A percentile compares a stretch with the other conserved stretches of the same genome.
phyloP scores from a whole-genome alignment of 2,113 vertebrate species.

The Coryphaenoides rupestris region DNA sequence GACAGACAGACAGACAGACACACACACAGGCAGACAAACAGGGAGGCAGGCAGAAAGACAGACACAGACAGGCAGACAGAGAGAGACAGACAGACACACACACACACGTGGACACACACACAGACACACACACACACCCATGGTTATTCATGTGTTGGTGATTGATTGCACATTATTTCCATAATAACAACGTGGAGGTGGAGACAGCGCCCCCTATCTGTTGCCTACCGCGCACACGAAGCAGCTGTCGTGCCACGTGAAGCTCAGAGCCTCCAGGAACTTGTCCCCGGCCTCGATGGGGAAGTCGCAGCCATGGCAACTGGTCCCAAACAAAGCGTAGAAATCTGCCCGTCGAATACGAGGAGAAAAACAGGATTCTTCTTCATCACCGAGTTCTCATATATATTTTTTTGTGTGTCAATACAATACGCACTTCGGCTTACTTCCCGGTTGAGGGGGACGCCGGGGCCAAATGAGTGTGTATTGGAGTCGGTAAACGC shows the following conservation, averaged over 20 bases:
- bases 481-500: too few species aligned
- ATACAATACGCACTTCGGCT: too few species aligned
- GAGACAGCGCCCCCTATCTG: neutral
- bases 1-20: neutral
- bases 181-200: neutral
- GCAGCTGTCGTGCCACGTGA: slow-evolving; percentile 97
- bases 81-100: slow-evolving; percentile 1
- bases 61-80: neutral
- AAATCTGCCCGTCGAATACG: slow-evolving; percentile 81
- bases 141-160: neutral
- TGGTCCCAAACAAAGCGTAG: slow-evolving; percentile 88
- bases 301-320: slow-evolving; percentile 93
- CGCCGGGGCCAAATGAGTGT: too few species aligned
- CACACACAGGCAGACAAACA: neutral
- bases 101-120: neutral
- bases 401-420: too few species aligned
- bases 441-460: too few species aligned
- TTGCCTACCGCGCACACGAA: slow-evolving; percentile 89
- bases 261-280: slow-evolving; percentile 91
- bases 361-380: too few species aligned
- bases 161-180: neutral
- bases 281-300: slow-evolving; percentile 97
- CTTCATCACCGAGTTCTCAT: too few species aligned
- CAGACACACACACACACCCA: neutral
- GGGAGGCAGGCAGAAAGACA: neutral